Percentiles rank a stretch among this genome's conserved stretches.
phyloP scores from a whole-genome alignment of 2,888 invertebrate genomes.

The Hoplodrina blanda region DNA sequence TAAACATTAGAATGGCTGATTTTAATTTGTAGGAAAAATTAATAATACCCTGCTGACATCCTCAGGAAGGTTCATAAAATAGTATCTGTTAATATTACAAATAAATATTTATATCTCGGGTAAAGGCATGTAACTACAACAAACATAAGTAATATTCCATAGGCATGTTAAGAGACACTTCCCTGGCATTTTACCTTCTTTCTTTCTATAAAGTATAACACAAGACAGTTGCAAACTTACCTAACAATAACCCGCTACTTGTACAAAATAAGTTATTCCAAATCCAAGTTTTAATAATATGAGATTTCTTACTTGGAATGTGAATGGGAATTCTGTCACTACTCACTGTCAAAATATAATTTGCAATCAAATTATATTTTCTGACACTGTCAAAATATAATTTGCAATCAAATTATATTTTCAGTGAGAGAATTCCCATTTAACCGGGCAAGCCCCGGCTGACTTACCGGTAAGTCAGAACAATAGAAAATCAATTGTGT shows the following conservation, averaged over 20 bases:
- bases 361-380: no score
- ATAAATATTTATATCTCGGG: not conserved
- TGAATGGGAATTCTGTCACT: no score
- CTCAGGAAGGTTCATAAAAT: no score
- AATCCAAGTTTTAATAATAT: no score
- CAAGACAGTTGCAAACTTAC: not conserved
- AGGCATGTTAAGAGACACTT: not conserved
- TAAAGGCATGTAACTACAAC: not conserved
- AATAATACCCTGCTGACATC: not conserved
- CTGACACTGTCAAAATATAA: no score
- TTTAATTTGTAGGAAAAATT: not conserved
- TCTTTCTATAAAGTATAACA: not conserved
- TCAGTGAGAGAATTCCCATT: not conserved
- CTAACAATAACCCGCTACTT: not conserved
- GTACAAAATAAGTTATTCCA: not conserved
- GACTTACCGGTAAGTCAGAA: no score
- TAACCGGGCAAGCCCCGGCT: no score
- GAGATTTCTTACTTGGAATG: no score
- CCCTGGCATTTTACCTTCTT: not conserved
- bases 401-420: constrained; percentile 18
- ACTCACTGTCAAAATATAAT: no score
- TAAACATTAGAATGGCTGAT: not conserved
- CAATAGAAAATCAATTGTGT: no score
- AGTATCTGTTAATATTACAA: not conserved
- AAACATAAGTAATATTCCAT: not conserved